A percentile compares a stretch with the other conserved stretches of the same genome.
These are phyloP conservation scores for Syngnathus acus DNA, from an alignment of 2,797 vertebrate genomes.

Conservation along the genomic window DNA sequence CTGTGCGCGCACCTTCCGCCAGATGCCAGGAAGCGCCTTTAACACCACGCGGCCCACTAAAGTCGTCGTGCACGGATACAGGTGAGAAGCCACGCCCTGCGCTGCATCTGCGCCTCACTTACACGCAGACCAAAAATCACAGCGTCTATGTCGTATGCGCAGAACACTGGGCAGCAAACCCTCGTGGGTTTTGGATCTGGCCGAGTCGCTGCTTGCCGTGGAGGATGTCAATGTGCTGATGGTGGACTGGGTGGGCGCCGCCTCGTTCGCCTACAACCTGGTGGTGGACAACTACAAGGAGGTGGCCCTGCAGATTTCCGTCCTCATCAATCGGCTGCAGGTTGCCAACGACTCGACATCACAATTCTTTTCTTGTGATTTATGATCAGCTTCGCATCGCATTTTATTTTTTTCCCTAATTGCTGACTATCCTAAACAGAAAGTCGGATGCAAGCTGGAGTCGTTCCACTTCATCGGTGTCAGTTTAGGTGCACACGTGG, in stretches of 20 bases:
- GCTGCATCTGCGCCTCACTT: no score
- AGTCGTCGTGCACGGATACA: constrained; percentile 90
- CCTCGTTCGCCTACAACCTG: constrained; percentile 78
- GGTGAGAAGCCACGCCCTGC: constrained; percentile 56
- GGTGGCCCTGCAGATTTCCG: constrained; percentile 77
- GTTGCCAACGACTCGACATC: constrained; percentile 48
- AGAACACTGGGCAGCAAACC: constrained; percentile 85
- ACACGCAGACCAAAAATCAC: background rate
- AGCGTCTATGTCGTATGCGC: background rate
- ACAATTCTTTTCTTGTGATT: background rate
- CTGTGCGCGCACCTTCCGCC: constrained; percentile 72
- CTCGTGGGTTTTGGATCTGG: constrained; percentile 78
- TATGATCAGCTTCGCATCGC: background rate
- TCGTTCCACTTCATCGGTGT: constrained; percentile 90
- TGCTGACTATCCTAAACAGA: constrained; percentile 54
- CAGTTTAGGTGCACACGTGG: constrained; percentile 88
- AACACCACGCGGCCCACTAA: constrained; percentile 77
- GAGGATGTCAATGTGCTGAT: constrained; percentile 78
- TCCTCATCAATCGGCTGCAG: constrained; percentile 79
- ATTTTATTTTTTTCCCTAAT: background rate
- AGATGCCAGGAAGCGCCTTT: constrained; percentile 60
- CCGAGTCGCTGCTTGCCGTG: constrained; percentile 64
- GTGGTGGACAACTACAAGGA: constrained; percentile 83
- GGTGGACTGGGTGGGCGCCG: constrained; percentile 85
- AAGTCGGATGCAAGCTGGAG: constrained; percentile 67